A percentile compares a stretch with the other conserved stretches of the same genome.
phyloP scores from a whole-genome alignment of 2,888 invertebrate species.

The Branchinecta sandiegonensis region DNA sequence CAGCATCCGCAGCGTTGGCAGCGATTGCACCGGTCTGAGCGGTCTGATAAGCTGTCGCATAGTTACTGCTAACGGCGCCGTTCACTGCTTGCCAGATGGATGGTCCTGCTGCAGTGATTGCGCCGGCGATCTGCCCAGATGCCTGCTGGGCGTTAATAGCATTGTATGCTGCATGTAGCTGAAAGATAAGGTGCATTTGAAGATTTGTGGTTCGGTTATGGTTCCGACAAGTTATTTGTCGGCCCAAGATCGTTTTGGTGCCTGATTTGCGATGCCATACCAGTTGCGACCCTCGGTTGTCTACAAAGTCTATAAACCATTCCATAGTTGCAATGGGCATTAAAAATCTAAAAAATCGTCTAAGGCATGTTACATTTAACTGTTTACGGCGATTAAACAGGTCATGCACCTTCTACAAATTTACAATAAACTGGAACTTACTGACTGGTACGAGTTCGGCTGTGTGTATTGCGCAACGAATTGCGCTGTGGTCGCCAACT shows the following conservation, averaged over 20 bases:
- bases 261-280: not conserved
- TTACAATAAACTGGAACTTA: no score
- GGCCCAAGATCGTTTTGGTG: not conserved
- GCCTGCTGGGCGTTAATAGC: slow-evolving; percentile 28
- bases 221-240: not conserved
- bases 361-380: not conserved
- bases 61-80: slow-evolving; percentile 26
- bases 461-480: slow-evolving; percentile 28
- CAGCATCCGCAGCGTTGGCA: slow-evolving; percentile 25
- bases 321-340: no score
- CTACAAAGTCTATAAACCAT: no score
- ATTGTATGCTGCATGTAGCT: slow-evolving; percentile 23
- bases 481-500: slow-evolving; percentile 28
- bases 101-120: slow-evolving; percentile 26
- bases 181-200: not conserved
- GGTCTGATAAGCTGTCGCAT: slow-evolving; percentile 27
- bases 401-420: slow-evolving; percentile 21
- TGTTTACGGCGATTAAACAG: slow-evolving; percentile 20
- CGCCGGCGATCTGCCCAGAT: slow-evolving; percentile 26
- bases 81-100: slow-evolving; percentile 26
- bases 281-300: not conserved
- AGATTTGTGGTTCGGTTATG: not conserved
- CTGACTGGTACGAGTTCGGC: slow-evolving; percentile 27
- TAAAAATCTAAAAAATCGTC: no score
- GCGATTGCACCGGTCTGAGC: slow-evolving; percentile 26